Evolutionary conservation across 2,797 vertebrate genomes (phyloP).

Genomic region (Catamblyrhynchus diadema): DNA sequence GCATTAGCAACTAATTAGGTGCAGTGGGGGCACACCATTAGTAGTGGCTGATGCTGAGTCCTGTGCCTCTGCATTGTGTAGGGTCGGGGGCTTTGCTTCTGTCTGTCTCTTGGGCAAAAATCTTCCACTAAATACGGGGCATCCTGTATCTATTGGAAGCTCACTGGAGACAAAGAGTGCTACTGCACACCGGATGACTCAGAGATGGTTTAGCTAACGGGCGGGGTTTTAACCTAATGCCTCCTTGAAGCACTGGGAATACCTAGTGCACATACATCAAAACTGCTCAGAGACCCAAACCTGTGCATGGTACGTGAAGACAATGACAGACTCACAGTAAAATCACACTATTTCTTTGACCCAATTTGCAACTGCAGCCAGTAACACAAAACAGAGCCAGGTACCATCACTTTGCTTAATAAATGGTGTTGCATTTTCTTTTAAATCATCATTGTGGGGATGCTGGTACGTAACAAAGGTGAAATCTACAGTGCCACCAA

Average conservation of each 20-base stretch:
- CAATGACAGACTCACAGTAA: background rate
- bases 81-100: background rate
- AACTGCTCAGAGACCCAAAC: background rate
- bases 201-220: background rate
- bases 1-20: background rate
- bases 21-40: background rate
- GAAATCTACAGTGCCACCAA: background rate
- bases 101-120: background rate
- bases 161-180: background rate
- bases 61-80: background rate
- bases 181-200: background rate
- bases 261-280: background rate
- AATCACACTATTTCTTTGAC: background rate
- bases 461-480: background rate
- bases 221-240: constrained; percentile 21
- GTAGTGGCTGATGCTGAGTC: background rate
- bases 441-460: background rate
- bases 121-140: background rate
- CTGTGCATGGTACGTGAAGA: background rate
- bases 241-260: background rate
- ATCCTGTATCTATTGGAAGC: background rate
- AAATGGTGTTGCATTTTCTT: background rate
- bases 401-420: background rate
- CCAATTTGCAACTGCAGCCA: background rate
- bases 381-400: background rate